These are phyloP conservation scores for Drosophila merina DNA, from an alignment of 2,888 invertebrate genomes.

Conservation along the genomic window DNA sequence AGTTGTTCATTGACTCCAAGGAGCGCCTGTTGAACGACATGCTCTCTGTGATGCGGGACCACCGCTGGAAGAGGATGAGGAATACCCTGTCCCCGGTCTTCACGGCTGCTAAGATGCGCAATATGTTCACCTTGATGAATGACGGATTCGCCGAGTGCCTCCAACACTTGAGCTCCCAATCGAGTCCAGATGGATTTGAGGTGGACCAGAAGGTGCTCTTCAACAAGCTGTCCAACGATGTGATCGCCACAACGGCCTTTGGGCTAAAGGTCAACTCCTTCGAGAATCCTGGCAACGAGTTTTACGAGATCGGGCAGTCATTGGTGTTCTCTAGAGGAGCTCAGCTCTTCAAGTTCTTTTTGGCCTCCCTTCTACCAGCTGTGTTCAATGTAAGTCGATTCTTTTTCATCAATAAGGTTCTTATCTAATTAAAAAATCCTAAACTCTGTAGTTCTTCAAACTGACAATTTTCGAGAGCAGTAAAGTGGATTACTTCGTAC, in stretches of 20 bases:
- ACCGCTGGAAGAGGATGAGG: conserved; percentile 83
- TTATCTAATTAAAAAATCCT: not conserved
- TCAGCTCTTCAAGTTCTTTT: conserved; percentile 60
- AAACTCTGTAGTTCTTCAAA: conserved; percentile 39
- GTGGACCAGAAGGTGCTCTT: conserved; percentile 77
- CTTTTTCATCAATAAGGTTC: not conserved
- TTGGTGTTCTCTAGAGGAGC: conserved; percentile 59
- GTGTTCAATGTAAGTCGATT: conserved; percentile 51
- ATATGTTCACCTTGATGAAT: conserved; percentile 81
- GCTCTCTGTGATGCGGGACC: conserved; percentile 70
- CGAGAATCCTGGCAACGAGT: conserved; percentile 84
- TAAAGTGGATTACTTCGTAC: conserved; percentile 78
- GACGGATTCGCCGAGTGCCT: conserved; percentile 76
- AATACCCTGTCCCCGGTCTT: conserved; percentile 84
- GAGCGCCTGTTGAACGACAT: conserved; percentile 84
- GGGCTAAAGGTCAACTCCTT: conserved; percentile 85
- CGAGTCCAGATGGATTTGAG: conserved; percentile 41
- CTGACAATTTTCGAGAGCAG: conserved; percentile 55
- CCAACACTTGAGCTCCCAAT: conserved; percentile 45
- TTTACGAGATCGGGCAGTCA: conserved; percentile 82
- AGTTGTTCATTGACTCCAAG: conserved; percentile 76
- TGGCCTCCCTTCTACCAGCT: conserved; percentile 49
- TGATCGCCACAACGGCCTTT: conserved; percentile 81
- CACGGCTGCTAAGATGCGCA: conserved; percentile 85
- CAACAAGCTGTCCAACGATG: conserved; percentile 81